Evolutionary conservation across 2,113 vertebrate species (phyloP).

Genomic region (Scatophagus argus): DNA sequence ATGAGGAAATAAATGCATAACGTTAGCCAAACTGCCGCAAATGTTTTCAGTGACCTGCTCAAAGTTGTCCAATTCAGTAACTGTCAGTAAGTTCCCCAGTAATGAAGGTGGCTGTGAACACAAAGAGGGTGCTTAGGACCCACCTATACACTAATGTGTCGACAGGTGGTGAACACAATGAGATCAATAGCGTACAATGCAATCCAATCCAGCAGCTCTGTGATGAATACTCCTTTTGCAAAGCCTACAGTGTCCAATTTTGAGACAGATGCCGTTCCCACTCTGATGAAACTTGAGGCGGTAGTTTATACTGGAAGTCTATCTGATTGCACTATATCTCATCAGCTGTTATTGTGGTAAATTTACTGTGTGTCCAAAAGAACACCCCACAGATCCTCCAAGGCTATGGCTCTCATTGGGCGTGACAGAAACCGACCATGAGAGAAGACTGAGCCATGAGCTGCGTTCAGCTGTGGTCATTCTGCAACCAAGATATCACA

Average conservation of each 20-base stretch:
- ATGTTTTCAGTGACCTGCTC: no score
- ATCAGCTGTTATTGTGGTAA: neutral
- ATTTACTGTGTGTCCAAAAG: no score
- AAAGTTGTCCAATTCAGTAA: neutral
- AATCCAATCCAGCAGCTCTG: conserved; percentile 5
- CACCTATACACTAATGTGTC: neutral
- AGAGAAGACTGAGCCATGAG: no score
- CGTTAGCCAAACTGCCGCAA: no score
- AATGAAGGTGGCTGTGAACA: neutral
- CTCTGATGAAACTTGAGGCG: neutral
- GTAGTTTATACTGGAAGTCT: neutral
- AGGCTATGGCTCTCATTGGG: neutral
- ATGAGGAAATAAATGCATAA: neutral
- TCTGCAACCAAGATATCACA: neutral
- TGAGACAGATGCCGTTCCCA: neutral
- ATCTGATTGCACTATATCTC: neutral
- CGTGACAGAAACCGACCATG: neutral
- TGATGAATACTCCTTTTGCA: neutral
- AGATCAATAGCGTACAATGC: neutral
- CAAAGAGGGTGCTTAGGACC: neutral
- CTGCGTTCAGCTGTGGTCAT: neutral
- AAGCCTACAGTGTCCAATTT: neutral
- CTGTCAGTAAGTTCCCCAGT: neutral
- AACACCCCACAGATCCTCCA: no score
- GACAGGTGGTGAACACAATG: conserved; percentile 7